Evolutionary conservation across 2,888 invertebrate species (phyloP).

Genomic region (Polymixis lichenea): DNA sequence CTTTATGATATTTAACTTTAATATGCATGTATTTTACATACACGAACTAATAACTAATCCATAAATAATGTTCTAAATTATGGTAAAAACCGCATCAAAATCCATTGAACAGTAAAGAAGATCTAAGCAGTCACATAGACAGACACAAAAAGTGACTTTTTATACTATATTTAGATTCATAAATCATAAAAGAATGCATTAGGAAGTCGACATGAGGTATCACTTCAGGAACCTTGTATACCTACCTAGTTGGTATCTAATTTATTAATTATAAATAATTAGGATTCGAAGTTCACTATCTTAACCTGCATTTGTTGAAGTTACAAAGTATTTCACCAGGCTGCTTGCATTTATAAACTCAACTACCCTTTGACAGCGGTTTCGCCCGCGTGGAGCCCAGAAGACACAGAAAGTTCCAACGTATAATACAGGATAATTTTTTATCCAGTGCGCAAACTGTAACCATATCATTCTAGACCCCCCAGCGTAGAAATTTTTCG

Average conservation of each 20-base stretch:
- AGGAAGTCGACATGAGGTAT: background rate
- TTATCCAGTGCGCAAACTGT: too few relatives aligned
- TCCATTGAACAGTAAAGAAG: background rate
- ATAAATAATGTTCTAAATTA: background rate
- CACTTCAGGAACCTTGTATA: background rate
- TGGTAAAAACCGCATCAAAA: background rate
- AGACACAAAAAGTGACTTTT: background rate
- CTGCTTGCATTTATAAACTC: background rate
- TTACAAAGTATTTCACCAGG: background rate
- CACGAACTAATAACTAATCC: too few relatives aligned
- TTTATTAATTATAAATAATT: background rate
- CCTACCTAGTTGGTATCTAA: background rate
- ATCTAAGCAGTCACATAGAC: background rate
- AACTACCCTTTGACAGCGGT: too few relatives aligned
- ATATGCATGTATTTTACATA: background rate
- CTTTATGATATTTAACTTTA: background rate
- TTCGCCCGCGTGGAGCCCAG: too few relatives aligned
- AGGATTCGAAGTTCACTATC: constrained; percentile 4
- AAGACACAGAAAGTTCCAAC: too few relatives aligned
- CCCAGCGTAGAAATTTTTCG: too few relatives aligned
- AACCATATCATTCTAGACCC: too few relatives aligned
- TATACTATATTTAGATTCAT: background rate
- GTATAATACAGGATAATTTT: too few relatives aligned
- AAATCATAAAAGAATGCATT: background rate
- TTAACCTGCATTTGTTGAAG: background rate